Percentiles rank a stretch among this genome's conserved stretches.
phyloP scores from a whole-genome alignment of 2,113 vertebrate species.

The Tretioscincus oriximinensis region DNA sequence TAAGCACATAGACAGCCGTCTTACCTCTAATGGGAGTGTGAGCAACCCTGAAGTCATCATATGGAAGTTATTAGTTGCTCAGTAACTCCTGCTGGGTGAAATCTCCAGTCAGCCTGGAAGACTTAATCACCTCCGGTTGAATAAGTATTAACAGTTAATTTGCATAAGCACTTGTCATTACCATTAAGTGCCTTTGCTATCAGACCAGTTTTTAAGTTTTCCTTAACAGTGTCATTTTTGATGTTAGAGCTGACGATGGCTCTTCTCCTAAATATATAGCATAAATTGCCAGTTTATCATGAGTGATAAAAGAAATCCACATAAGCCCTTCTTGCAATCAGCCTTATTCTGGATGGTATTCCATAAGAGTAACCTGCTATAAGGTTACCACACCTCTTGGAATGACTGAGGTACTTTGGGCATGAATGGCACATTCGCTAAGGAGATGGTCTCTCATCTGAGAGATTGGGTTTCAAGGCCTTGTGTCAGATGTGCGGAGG shows the following conservation, averaged over 20 bases:
- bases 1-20: constrained; percentile 38
- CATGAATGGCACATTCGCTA: no score
- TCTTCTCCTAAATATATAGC: constrained; percentile 7
- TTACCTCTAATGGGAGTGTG: constrained; percentile 26
- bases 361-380: no score
- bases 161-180: constrained; percentile 67
- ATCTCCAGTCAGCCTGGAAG: constrained; percentile 61
- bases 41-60: constrained; percentile 36
- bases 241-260: constrained; percentile 8
- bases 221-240: constrained; percentile 60
- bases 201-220: constrained; percentile 56
- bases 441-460: no score
- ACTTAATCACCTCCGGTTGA: constrained; percentile 61
- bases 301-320: not conserved
- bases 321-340: no score
- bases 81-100: constrained; percentile 50
- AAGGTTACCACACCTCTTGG: no score
- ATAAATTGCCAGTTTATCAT: constrained; percentile 1
- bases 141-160: constrained; percentile 63
- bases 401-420: no score
- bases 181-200: constrained; percentile 65
- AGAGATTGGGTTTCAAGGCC: no score
- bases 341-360: no score
- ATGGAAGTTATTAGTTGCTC: constrained; percentile 42
- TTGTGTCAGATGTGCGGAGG: no score